Evolutionary conservation across 2,113 vertebrate species (phyloP).

Genomic region (Brachirus orientalis): DNA sequence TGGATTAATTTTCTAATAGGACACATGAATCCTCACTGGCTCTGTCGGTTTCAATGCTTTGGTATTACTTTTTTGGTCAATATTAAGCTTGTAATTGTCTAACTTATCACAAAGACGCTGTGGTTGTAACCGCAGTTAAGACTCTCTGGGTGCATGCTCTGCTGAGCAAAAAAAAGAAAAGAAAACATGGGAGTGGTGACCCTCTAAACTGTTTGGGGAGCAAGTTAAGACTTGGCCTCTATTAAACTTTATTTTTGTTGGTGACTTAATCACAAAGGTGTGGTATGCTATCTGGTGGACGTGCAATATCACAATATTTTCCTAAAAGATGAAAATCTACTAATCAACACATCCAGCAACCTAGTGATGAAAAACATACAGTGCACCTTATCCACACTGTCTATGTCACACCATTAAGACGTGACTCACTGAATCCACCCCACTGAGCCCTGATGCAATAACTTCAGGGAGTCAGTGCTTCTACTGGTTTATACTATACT

Average conservation of each 20-base stretch:
- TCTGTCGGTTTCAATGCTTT: not conserved
- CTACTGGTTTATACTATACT: too few species aligned
- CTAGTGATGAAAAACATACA: not conserved
- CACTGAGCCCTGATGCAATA: too few species aligned
- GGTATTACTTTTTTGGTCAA: slow-evolving; percentile 13
- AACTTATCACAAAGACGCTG: not conserved
- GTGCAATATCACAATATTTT: not conserved
- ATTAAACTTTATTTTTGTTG: slow-evolving; percentile 19
- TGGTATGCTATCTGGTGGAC: slow-evolving; percentile 6
- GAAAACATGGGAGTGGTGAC: slow-evolving; percentile 46
- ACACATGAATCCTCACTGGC: not conserved
- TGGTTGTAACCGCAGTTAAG: slow-evolving; percentile 45
- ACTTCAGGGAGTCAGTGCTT: too few species aligned
- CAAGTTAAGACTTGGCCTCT: slow-evolving; percentile 48
- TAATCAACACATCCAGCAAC: not conserved
- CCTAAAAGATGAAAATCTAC: not conserved
- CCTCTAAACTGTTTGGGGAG: slow-evolving; percentile 16
- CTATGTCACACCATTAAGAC: not conserved
- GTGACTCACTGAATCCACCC: not conserved
- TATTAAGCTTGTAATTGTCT: slow-evolving; percentile 5
- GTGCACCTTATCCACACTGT: not conserved
- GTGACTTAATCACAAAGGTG: slow-evolving; percentile 15
- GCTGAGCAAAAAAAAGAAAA: slow-evolving; percentile 21
- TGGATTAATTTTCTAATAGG: not conserved
- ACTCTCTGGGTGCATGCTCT: slow-evolving; percentile 31